Conservation (phyloP, 2,113 vertebrate species). For the Pluvianellus socialis region DNA sequence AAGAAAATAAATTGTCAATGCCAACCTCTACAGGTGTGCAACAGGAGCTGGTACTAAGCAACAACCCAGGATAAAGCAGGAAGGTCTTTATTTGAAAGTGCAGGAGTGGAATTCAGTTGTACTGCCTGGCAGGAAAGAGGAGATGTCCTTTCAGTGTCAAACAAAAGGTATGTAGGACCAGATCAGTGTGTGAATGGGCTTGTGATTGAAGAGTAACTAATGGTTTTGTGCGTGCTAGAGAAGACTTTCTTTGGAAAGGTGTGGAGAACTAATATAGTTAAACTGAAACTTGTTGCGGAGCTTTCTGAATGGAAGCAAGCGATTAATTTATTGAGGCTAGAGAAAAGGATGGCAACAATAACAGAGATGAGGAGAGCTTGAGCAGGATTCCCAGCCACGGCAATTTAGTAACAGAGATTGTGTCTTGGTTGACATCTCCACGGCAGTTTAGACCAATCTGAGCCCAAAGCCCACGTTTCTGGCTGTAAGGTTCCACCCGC, state of each 20-base stretch:
- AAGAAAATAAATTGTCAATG: background rate
- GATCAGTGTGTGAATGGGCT: background rate
- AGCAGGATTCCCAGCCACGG: background rate
- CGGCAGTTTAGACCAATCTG: background rate
- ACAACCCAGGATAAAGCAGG: background rate
- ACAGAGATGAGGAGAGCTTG: background rate
- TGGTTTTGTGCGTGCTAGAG: background rate
- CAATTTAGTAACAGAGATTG: background rate
- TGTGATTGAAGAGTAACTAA: background rate
- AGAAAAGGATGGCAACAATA: background rate
- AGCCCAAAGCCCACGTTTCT: background rate
- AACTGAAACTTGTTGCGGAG: background rate
- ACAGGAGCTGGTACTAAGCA: background rate
- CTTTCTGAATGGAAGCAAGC: background rate
- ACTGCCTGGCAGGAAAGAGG: background rate
- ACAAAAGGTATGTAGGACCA: background rate
- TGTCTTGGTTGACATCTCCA: background rate
- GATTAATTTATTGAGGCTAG: background rate
- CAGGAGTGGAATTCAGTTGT: background rate
- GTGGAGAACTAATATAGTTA: background rate
- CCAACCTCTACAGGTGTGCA: background rate
- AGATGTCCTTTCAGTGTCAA: background rate
- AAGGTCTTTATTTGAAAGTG: background rate
- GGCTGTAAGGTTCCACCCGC: background rate
- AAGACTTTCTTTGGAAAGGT: background rate